Evolutionary conservation across 2,113 vertebrate species (phyloP).

Genomic region (Naja naja): DNA sequence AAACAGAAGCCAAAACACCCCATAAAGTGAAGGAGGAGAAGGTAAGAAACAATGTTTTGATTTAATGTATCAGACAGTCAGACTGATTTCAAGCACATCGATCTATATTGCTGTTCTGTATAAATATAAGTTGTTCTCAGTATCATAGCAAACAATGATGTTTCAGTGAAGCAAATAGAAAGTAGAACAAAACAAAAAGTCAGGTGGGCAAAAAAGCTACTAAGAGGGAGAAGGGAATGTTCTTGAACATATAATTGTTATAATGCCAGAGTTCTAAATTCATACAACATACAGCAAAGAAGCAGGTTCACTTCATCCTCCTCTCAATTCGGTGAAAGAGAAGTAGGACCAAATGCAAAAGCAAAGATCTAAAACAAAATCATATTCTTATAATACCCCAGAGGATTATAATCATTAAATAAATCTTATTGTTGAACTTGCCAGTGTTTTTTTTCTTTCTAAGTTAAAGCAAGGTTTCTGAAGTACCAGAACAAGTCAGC

Average conservation of each 20-base stretch:
- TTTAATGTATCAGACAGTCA: not conserved
- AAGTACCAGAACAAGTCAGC: not conserved
- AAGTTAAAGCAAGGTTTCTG: slow-evolving; percentile 8
- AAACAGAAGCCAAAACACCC: not conserved
- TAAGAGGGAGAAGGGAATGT: not conserved
- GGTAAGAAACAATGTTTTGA: not conserved
- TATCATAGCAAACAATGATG: not conserved
- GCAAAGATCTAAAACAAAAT: not conserved
- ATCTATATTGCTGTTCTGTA: not conserved
- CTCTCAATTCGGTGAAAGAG: not conserved
- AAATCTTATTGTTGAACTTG: not conserved
- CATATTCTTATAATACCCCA: not conserved
- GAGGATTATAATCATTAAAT: not conserved
- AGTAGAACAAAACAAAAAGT: not conserved
- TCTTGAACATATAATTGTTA: not conserved
- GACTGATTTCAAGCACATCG: not conserved
- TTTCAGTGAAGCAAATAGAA: not conserved
- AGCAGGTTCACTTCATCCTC: not conserved
- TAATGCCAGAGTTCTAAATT: not conserved
- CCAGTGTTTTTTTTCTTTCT: not conserved
- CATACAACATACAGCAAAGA: not conserved
- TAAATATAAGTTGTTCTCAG: not conserved
- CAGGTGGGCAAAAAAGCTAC: not conserved
- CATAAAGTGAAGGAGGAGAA: not conserved
- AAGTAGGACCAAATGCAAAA: not conserved